Base-by-base conservation (phyloP, 2,113 vertebrate species). In the Eulemur rufifrons region DNA sequence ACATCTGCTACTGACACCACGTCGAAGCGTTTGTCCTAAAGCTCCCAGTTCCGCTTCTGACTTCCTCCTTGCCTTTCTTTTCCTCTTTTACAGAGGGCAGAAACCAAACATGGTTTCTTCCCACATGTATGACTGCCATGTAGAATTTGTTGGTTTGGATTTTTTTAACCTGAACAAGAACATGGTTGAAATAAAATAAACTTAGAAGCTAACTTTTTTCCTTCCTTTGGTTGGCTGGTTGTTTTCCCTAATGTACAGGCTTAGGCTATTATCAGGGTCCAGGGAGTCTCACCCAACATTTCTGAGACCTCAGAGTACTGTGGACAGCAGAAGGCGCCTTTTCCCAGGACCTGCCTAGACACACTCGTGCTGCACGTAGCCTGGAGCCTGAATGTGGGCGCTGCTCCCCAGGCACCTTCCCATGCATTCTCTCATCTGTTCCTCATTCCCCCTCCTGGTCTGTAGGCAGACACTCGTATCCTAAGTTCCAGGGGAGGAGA, bases 151-250 rank as follows among this genome's bases (percentile, higher is more conserved):
- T 86, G 45, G 54, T 42, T 78, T 78, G 4, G 18, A 27, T 45
- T 76, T 92, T 78, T 63, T 56, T 10, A 73, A n/a, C 17, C 73
- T 61, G 74, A 87, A 68, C 47, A 87, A 78, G 61, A 91, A 84
- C 23, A 74, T 50, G 14, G 29, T 59, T 78, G 59, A 91, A 95
- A 86, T 61, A 64, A 68, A 68, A 80, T 68, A 81, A 94, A 92
- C 23, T 81, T 23, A 56, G 59, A 89, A 37, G 61, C 29, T 87
- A 59, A 59, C 32, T 86, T 39, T 27, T 59, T 23, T 8, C 3
- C 42, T 20, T 13, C 68, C 37, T 71, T 50, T 61, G 21, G 45
- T 1, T 69, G 25, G 11, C 8, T 66, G 66, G 20, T 27, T 88
- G 82, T 15, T 56, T 47, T 89, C n/a, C 25, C 66, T 63, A 25